Evolutionary conservation across 2,113 vertebrate species (phyloP), one percentile per base, ranked within the genome.

Genomic region (Camelus bactrianus): DNA sequence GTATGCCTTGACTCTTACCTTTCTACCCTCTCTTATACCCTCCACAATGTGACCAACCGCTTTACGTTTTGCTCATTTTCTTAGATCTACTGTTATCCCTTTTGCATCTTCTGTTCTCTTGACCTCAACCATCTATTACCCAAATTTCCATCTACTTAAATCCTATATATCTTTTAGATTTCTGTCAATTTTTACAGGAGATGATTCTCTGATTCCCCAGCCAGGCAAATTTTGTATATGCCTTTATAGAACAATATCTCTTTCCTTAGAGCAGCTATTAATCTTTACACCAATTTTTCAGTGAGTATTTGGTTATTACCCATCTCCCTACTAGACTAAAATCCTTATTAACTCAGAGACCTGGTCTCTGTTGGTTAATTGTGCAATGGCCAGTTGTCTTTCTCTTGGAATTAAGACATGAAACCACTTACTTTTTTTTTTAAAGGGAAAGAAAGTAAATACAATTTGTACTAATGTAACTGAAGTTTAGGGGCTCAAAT

Each of bases 331-430:
- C 3, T 96, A 48, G 22, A 30, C 15, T 56, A 64, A 56, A 84
- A 14, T 48, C 24, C 84, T 91, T 9, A 77, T 48, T 64, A 81
- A 75, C 70, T 60, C 38, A 65, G 80, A 92, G 42, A 77, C 3
- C 8, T 11, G 20, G 35, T 73, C 26, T 95, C 24, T 83, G 22
- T 89, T 70, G 19, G 12, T 46, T 80, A 79, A 64, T 82, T 79
- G 22, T 20, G 5, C 77, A 67, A 54, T 79, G 38, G 5, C 26
- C 26, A 93, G 50, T 5, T 6, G 83, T 46, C 2, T 88, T 92
- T 97, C 10, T 95, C 2, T 88, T 88, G 19, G 13, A 97, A 93
- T 35, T 60, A 94, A 92, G 20, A 89, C 50, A 67, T 88, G 24
- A 75, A 93, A 76, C 4, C 16, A 64, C 17, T 70, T 65, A 67